These are phyloP conservation scores for Enoplolaimus lenunculus DNA, from an alignment of 2,888 invertebrate species.

Conservation along the genomic window DNA sequence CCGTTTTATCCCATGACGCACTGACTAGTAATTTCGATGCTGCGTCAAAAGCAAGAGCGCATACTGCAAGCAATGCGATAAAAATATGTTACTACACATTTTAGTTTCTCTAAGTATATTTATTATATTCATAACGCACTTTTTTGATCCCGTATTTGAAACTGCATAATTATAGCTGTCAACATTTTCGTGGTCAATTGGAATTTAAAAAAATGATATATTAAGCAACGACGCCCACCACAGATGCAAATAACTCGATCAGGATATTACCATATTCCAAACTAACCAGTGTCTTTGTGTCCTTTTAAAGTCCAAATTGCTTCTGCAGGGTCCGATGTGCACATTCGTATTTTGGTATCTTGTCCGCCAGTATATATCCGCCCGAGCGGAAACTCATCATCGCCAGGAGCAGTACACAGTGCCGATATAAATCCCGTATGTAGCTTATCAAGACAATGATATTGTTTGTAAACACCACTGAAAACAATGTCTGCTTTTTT, in stretches of 20 bases:
- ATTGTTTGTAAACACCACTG: not conserved
- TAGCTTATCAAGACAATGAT: conserved; percentile 1
- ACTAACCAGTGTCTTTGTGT: conserved; percentile 57
- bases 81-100: no score
- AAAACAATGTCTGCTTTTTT: no score
- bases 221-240: no score
- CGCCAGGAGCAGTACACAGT: conserved; percentile 61
- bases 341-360: conserved; percentile 67
- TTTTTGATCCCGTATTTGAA: no score
- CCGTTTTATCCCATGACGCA: conserved; percentile 83
- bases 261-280: no score
- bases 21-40: conserved; percentile 54
- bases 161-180: no score
- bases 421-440: conserved; percentile 73
- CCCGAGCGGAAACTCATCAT: conserved; percentile 56
- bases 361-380: conserved; percentile 75
- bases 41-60: conserved; percentile 43
- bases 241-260: no score
- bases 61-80: conserved; percentile 44
- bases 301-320: conserved; percentile 59
- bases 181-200: no score
- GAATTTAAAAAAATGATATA: no score
- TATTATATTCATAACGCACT: no score
- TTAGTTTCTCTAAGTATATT: no score
- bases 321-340: conserved; percentile 55